Evolutionary conservation across 2,888 invertebrate species (phyloP).

Genomic region (Gastracanthus pulcherrimus): DNA sequence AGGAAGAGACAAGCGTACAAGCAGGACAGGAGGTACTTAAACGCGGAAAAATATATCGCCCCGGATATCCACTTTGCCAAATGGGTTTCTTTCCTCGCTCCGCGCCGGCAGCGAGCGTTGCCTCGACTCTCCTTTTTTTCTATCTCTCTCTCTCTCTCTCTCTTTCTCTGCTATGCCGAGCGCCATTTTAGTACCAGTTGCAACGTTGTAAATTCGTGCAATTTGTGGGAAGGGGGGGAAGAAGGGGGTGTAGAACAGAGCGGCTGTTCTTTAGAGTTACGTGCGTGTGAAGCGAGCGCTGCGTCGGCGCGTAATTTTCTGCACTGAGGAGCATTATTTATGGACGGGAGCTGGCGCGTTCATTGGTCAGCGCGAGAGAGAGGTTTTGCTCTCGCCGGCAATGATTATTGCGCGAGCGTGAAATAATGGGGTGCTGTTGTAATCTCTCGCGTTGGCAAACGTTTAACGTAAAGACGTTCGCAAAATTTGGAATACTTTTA

Average conservation of each 20-base stretch:
- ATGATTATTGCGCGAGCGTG: not conserved
- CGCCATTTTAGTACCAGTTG: slow-evolving; percentile 24
- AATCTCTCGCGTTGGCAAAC: not conserved
- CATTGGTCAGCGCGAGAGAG: not conserved
- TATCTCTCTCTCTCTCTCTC: slow-evolving; percentile 5
- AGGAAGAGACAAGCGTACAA: not conserved
- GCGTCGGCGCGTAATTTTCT: not conserved
- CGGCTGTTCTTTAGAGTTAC: not conserved
- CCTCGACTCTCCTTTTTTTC: not conserved
- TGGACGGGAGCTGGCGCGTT: not conserved
- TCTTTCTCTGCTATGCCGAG: not conserved
- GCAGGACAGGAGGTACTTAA: too few species aligned
- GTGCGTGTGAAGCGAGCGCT: not conserved
- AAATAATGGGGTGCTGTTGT: not conserved
- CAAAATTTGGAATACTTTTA: too few species aligned
- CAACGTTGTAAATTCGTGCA: slow-evolving; percentile 26
- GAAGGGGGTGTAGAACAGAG: not conserved
- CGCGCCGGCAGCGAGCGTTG: not conserved
- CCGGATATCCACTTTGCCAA: slow-evolving; percentile 51
- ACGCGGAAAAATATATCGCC: slow-evolving; percentile 38
- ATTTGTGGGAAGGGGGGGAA: not conserved
- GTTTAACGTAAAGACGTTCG: not conserved
- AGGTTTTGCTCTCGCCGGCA: not conserved
- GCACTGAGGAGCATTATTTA: not conserved
- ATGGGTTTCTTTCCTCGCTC: slow-evolving; percentile 49